Conservation (phyloP, 2,113 vertebrate genomes). For the Oplegnathus fasciatus region DNA sequence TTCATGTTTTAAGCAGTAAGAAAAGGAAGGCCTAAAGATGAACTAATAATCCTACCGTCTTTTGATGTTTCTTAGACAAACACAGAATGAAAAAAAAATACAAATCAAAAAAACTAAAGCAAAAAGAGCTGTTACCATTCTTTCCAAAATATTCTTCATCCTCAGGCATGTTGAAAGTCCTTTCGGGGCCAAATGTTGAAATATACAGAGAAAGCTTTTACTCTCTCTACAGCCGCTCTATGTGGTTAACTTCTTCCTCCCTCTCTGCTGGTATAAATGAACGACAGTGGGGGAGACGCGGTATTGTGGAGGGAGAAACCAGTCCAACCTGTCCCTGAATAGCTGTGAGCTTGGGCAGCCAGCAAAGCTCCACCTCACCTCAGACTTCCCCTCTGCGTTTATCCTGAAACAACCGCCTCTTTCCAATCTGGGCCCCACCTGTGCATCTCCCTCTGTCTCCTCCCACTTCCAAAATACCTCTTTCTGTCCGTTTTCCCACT, state of each 20-base stretch:
- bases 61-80: background rate
- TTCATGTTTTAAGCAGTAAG: background rate
- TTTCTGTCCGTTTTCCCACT: background rate
- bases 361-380: conserved; percentile 54
- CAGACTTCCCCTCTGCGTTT: conserved; percentile 28
- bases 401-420: conserved; percentile 29
- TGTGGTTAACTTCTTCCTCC: conserved; percentile 8
- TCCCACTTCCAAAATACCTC: conserved; percentile 26
- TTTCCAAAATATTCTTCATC: conserved; percentile 71
- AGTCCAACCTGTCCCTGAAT: conserved; percentile 73
- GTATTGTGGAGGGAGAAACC: conserved; percentile 63
- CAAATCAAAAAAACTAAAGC: background rate
- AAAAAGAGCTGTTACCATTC: conserved; percentile 64
- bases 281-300: background rate
- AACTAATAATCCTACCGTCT: background rate
- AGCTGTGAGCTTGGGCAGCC: background rate
- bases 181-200: conserved; percentile 18
- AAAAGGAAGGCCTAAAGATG: background rate
- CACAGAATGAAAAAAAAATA: background rate
- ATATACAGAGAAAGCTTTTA: background rate
- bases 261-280: conserved; percentile 10
- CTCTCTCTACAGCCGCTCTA: background rate
- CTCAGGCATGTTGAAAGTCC: conserved; percentile 67
- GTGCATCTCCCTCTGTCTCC: conserved; percentile 38
- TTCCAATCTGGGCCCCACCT: conserved; percentile 58